Evolutionary conservation across 2,888 invertebrate species (phyloP).

Genomic region (Latrodectus hesperus): DNA sequence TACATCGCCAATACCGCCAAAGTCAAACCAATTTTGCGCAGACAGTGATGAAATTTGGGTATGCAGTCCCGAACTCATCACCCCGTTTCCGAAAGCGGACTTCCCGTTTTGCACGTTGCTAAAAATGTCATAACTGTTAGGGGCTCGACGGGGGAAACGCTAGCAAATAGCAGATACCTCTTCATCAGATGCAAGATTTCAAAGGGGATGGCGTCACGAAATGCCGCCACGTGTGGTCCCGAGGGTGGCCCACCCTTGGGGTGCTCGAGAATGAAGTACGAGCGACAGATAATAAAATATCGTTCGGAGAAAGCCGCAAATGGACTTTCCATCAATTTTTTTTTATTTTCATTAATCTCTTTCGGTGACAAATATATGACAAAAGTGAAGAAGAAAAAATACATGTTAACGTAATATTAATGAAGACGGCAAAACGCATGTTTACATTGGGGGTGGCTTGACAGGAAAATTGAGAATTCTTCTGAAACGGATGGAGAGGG

Average conservation of each 20-base stretch:
- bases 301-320: neutral
- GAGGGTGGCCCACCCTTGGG: constrained; percentile 22
- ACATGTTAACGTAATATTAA: neutral
- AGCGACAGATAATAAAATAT: constrained; percentile 8
- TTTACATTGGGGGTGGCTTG: neutral
- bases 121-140: neutral
- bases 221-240: constrained; percentile 17
- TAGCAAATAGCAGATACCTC: constrained; percentile 6
- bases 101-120: neutral
- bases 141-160: neutral
- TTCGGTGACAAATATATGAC: neutral
- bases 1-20: too few species aligned
- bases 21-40: too few species aligned
- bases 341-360: neutral
- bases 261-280: neutral
- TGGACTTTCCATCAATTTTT: neutral
- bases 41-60: too few species aligned
- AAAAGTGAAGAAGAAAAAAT: neutral
- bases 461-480: neutral
- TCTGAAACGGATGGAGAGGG: too few species aligned
- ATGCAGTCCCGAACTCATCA: too few species aligned
- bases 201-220: neutral
- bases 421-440: neutral
- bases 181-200: neutral
- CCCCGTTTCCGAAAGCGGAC: too few species aligned